Evolutionary conservation across 2,888 invertebrate genomes (phyloP).

Genomic region (Blastobasis adustella): DNA sequence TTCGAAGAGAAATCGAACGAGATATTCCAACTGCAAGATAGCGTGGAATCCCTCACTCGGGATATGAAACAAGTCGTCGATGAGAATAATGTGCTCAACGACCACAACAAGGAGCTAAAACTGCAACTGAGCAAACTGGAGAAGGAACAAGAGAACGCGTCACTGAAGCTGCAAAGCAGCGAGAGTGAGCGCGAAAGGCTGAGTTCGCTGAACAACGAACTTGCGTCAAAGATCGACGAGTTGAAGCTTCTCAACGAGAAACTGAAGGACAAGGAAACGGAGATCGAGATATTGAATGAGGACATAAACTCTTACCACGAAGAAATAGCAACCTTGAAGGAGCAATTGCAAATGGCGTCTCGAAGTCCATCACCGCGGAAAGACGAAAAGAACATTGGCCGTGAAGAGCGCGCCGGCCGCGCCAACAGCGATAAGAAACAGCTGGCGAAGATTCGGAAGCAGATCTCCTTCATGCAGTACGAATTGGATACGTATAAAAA

Average conservation of each 20-base stretch:
- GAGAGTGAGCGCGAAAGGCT: conserved; percentile 53
- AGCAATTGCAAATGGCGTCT: conserved; percentile 62
- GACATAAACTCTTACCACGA: conserved; percentile 67
- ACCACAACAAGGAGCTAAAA: conserved; percentile 51
- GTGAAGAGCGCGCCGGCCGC: conserved; percentile 70
- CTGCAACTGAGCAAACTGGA: conserved; percentile 54
- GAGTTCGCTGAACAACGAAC: conserved; percentile 50
- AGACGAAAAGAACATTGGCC: conserved; percentile 44
- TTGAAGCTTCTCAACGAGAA: conserved; percentile 54
- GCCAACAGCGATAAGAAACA: conserved; percentile 76
- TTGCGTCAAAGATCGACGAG: conserved; percentile 56
- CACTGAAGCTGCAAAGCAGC: conserved; percentile 51
- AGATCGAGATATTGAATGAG: conserved; percentile 70
- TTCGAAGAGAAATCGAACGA: conserved; percentile 62
- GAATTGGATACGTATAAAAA: conserved; percentile 65
- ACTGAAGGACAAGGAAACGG: conserved; percentile 68
- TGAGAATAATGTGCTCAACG: conserved; percentile 53
- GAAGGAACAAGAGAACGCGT: conserved; percentile 62
- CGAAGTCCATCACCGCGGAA: conserved; percentile 73
- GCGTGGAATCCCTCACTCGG: conserved; percentile 42
- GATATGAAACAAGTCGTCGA: conserved; percentile 55
- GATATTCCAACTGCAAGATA: conserved; percentile 54
- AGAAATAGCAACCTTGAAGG: conserved; percentile 62
- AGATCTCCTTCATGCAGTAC: conserved; percentile 56
- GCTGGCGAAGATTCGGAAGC: conserved; percentile 67